Base-by-base conservation (phyloP, 2,888 invertebrate genomes). In the Exephanes ischioxanthus region DNA sequence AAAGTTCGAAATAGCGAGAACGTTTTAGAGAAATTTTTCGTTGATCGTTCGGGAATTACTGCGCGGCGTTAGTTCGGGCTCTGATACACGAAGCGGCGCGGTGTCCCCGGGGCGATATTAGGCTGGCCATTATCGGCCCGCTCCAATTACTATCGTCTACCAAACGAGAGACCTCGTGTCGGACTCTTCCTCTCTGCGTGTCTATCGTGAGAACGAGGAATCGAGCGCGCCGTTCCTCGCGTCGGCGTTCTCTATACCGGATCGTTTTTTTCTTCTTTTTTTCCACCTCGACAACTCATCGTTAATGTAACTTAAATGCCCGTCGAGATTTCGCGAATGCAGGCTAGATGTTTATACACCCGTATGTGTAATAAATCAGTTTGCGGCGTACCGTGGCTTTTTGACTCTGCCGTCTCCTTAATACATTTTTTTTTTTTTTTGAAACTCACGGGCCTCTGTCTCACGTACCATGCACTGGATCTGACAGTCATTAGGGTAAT, bases 401-500 rank as follows among this genome's bases (percentile, higher is more conserved):
- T 1, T 2, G 11, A n/a, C 26, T 26, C 22, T n/a, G 30, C 63
- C 63, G 26, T n/a, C 33, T 33, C 30, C 16, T 63, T 30, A 6
- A 63, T 63, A 30, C 33, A 22, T 61, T 14, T 33, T 63, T 30
- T 63, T 67, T 76, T 55, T 41, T 58, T n/a, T n/a, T 4, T 37
- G 14, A 48, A 58, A 58, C 26, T 67, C 67, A 22, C 67, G 14
- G 14, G 30, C 68, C 71, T 58, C 30, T 58, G 67, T 68, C 67
- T 63, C 72, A 72, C 58, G 76, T 66, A 61, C 37, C 58, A 37
- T 70, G 71, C 67, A 83, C 80, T 79, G 80, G 68, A 80, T 71
- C 90, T 88, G 90, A 91, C 91, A 92, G 91, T 92, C 92, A 92
- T 92, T 92, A 92, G 89, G 89, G 90, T 91, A 92, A 92, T 92